A percentile compares a stretch with the other conserved stretches of the same genome.
Conservation (phyloP, 2,888 invertebrate species). For the Drosophila cognata region DNA sequence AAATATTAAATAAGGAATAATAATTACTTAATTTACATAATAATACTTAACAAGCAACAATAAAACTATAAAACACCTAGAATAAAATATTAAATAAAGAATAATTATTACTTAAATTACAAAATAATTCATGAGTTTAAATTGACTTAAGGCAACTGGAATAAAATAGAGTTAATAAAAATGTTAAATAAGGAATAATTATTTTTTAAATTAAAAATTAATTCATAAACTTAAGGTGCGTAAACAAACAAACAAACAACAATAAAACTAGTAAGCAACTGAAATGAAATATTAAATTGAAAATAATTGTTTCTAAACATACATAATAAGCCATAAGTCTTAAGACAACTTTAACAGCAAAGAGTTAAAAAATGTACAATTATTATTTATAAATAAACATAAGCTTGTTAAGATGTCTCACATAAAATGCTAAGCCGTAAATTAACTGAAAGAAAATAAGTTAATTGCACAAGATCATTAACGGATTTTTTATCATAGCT, state of each 20-base stretch:
- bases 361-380: background rate
- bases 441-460: background rate
- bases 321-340: background rate
- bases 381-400: background rate
- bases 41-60: background rate
- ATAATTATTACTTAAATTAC: background rate
- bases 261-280: background rate
- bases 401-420: no score
- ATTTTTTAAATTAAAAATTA: no score
- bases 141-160: background rate
- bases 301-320: background rate
- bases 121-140: background rate
- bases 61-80: background rate
- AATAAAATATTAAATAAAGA: background rate
- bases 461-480: background rate
- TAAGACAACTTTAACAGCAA: background rate
- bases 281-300: background rate
- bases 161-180: background rate
- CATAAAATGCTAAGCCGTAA: background rate
- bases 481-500: background rate
- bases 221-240: no score
- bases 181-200: no score
- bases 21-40: background rate
- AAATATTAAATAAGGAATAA: background rate
- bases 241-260: background rate